Conservation (phyloP, 2,797 vertebrate genomes). For the Aeoliscus strigatus region DNA sequence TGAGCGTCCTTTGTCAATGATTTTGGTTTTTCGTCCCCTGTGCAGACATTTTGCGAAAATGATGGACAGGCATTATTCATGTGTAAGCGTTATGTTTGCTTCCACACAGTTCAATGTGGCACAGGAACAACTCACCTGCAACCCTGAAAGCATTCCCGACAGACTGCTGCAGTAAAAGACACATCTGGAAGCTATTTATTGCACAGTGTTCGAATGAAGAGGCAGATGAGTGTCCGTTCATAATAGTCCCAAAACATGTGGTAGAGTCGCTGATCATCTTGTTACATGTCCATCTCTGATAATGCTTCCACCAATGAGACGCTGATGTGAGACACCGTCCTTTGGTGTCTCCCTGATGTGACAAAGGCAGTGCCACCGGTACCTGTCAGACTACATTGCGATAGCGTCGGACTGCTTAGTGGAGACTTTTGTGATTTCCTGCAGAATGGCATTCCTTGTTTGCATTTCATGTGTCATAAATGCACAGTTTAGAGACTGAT, state of each 20-base stretch:
- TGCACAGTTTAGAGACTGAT: slow-evolving; percentile 28
- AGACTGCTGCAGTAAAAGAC: too few species aligned
- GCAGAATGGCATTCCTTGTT: slow-evolving; percentile 57
- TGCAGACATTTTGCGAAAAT: slow-evolving; percentile 2
- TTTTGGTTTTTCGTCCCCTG: slow-evolving; percentile 4
- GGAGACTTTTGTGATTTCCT: slow-evolving; percentile 53
- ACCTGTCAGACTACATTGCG: too few species aligned
- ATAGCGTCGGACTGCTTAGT: too few species aligned
- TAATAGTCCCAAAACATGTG: too few species aligned
- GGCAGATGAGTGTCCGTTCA: not conserved
- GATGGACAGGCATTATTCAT: slow-evolving; percentile 1
- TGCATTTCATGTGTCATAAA: slow-evolving; percentile 60
- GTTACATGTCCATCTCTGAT: too few species aligned
- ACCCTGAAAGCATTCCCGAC: not conserved
- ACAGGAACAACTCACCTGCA: slow-evolving; percentile 1
- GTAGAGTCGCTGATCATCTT: too few species aligned
- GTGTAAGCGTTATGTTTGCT: too few species aligned
- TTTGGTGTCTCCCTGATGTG: too few species aligned
- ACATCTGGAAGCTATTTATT: too few species aligned
- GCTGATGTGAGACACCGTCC: too few species aligned
- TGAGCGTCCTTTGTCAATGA: slow-evolving; percentile 1
- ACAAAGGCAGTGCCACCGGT: too few species aligned
- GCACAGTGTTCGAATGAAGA: not conserved
- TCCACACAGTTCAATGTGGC: not conserved
- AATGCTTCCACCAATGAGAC: too few species aligned